phyloP scores from a whole-genome alignment of 2,888 invertebrate genomes.

The Atrina japonica region DNA sequence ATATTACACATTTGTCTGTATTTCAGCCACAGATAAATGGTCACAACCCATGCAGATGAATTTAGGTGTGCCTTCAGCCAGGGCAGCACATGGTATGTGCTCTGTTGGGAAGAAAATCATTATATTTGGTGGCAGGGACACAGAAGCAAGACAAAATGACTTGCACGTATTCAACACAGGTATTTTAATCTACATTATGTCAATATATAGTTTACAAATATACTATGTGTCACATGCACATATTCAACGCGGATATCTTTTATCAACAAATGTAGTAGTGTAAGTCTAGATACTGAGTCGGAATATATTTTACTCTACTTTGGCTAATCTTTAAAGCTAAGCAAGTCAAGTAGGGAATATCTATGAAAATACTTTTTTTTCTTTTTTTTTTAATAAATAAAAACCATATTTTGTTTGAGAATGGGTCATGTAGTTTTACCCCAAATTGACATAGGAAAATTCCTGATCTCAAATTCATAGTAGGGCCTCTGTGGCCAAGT shows the following conservation, averaged over 20 bases:
- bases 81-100: conserved; percentile 78
- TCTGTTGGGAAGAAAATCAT: conserved; percentile 68
- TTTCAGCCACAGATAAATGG: conserved; percentile 72
- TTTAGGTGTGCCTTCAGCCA: conserved; percentile 73
- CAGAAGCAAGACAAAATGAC: conserved; percentile 76
- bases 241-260: not conserved
- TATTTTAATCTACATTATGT: conserved; percentile 37
- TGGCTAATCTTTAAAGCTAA: no score
- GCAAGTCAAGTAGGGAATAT: no score
- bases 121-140: conserved; percentile 79
- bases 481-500: no score
- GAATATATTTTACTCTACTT: conserved; percentile 5
- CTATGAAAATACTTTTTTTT: no score
- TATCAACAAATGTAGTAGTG: not conserved
- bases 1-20: no score
- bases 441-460: no score
- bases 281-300: not conserved
- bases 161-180: conserved; percentile 78
- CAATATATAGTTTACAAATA: not conserved
- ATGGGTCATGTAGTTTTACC: no score
- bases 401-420: no score
- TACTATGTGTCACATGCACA: not conserved
- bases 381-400: no score
- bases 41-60: conserved; percentile 79
- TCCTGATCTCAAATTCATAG: no score